Base-by-base conservation (phyloP, 2,888 invertebrate genomes). In the Apocheima hispidaria region DNA sequence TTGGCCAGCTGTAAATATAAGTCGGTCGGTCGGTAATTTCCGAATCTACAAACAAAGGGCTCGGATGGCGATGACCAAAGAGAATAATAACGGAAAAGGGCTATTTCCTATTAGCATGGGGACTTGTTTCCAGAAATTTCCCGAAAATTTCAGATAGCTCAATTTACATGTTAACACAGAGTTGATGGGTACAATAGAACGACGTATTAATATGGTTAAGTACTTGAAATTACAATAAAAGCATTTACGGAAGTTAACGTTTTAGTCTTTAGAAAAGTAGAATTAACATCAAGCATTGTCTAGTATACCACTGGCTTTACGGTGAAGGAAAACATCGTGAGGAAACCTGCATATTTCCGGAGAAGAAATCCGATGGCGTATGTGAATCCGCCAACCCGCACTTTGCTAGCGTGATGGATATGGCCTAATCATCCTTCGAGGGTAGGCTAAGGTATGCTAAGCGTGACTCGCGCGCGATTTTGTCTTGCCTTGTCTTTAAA, bases 121-220 rank as follows among this genome's bases (percentile, higher is more conserved):
- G 73, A 72, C 68, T 74, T 75, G 77, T 75, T 67, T 66, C 80
- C 82, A 75, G 20, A 51, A 26, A 26, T 83, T 86, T 83, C 81
- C 23, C 82, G 75, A 81, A 84, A 86, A 82, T 83, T 87, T 84
- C 81, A 80, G 84, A 83, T 79, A 82, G 80, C 71, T 79, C 82
- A 86, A 90, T 90, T 90, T 90, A 81, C 89, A 90, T 90, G 88
- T 87, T 87, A 88, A 89, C 88, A 82, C 78, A 73, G 70, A 59
- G 66, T 69, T 64, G 65, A 74, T 74, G 16, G n/a, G 40, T 16
- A 82, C 83, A 83, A 83, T 81, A 74, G 75, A 75, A 82, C 88
- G 23, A 26, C 14, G 14, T 3, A 43, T 16, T 26, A 7, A 26
- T 26, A 26, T 26, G 26, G 26, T 26, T 26, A 10, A 43, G 6